Conservation (phyloP, 2,113 vertebrate genomes). For the Grammomys surdaster region DNA sequence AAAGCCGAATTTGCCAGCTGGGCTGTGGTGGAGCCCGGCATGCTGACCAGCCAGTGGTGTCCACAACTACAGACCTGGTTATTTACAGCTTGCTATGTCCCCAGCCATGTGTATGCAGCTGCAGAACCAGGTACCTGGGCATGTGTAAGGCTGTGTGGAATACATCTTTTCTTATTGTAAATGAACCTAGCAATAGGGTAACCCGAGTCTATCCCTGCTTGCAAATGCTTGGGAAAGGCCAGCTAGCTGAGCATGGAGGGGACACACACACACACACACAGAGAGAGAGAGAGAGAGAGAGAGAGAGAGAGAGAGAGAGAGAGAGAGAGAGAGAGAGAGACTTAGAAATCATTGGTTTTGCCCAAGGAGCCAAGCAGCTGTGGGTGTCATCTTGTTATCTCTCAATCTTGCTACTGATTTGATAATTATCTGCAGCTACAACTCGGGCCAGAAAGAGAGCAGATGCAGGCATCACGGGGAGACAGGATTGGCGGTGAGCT, state of each 20-base stretch:
- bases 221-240: background rate
- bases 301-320: no score
- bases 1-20: background rate
- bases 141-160: rapidly evolving
- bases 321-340: no score
- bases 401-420: constrained; percentile 17
- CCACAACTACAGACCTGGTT: background rate
- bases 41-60: background rate
- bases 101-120: background rate
- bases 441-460: background rate
- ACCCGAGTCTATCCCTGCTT: background rate
- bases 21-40: background rate
- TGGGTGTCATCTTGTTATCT: background rate
- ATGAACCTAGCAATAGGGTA: background rate
- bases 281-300: background rate
- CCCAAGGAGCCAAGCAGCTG: background rate
- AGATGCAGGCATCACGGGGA: background rate
- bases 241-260: background rate
- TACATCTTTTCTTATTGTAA: background rate
- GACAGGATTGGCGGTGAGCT: constrained; percentile 34
- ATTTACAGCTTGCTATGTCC: background rate
- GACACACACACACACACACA: background rate
- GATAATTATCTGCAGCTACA: constrained; percentile 59
- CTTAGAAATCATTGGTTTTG: background rate
- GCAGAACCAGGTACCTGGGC: background rate